Base-by-base conservation (phyloP, 2,113 vertebrate genomes). In the Canis aureus region DNA sequence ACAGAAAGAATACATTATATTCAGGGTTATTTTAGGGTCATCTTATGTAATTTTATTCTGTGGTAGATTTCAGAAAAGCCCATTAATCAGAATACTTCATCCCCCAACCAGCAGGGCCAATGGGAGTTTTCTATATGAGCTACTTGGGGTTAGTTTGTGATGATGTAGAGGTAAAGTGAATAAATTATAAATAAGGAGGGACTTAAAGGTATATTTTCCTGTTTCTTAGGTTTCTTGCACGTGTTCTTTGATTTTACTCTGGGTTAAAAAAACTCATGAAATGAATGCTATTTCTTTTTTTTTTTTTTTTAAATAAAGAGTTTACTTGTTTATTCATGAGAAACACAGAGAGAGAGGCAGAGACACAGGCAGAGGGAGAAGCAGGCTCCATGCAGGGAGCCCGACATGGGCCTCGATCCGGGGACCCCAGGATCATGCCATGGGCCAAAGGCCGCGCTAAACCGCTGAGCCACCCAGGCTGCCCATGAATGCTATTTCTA, bases 171-270 rank as follows among this genome's bases (percentile, higher is more conserved):
- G 32, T 35, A 62, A 64, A 81, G 17, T 20, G 32, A 64, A 51
- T 69, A 60, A 91, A 64, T 62, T 76, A 55, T 66, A 82, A 62
- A 15, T 69, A 38, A 3, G 51, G 9, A 32, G 7, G 82, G 13
- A 84, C 57, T 55, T 71, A 11, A 66, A 91, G 8, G 9, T 62
- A 13, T 73, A 78, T 60, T 94, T 91, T 78, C 22, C 35, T 51
- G 10, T 69, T 83, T 67, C 32, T 49, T 53, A 76, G 13, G 19
- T 84, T 93, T 88, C 57, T 78, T 76, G 22, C 11, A 94, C 84
- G 79, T 69, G 22, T 86, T 67, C 12, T 96, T 83, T 95, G 78
- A 91, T 73, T 96, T 97, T 92, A 71, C 51, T 66, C 25, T 49
- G 32, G 11, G 25, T 64, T 62, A 83, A 94, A 82, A 86, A 80